Conservation (phyloP, 1,140 invertebrate genomes). For the Apis mellifera region DNA sequence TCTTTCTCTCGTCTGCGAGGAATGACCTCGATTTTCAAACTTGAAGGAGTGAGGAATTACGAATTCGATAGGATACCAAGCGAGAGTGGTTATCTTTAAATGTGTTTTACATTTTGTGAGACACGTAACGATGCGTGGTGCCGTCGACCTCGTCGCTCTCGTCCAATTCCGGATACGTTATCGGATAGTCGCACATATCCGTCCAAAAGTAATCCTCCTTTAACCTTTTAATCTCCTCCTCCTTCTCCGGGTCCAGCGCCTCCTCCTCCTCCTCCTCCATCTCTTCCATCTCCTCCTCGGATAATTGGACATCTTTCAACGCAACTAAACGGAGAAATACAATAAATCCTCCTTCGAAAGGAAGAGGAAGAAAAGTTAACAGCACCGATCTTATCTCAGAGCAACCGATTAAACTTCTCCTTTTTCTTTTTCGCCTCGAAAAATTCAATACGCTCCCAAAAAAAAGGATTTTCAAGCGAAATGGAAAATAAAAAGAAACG, state of each 20-base stretch:
- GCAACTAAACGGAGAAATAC: too few relatives aligned
- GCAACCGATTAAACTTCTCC: not conserved
- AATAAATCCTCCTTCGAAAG: not conserved
- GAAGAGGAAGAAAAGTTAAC: too few relatives aligned
- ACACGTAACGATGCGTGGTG: constrained; percentile 41
- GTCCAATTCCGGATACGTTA: not conserved
- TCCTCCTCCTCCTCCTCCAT: constrained; percentile 3
- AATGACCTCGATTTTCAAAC: too few relatives aligned
- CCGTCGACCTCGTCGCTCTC: constrained; percentile 8
- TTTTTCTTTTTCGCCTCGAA: not conserved
- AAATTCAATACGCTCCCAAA: too few relatives aligned
- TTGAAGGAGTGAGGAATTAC: too few relatives aligned
- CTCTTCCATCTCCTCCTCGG: not conserved
- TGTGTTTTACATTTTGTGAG: constrained; percentile 44
- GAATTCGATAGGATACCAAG: too few relatives aligned
- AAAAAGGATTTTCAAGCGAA: too few relatives aligned
- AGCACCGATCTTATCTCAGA: not conserved
- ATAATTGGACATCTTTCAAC: not conserved
- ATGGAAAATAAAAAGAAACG: too few relatives aligned
- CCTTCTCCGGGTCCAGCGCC: not conserved
- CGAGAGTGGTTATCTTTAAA: too few relatives aligned
- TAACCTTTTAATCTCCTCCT: not conserved
- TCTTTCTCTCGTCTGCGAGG: too few relatives aligned
- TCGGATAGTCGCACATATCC: constrained; percentile 4
- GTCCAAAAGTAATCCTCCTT: not conserved